These are phyloP conservation scores for Thalassophryne amazonica DNA, from an alignment of 2,797 vertebrate species.

Conservation along the genomic window DNA sequence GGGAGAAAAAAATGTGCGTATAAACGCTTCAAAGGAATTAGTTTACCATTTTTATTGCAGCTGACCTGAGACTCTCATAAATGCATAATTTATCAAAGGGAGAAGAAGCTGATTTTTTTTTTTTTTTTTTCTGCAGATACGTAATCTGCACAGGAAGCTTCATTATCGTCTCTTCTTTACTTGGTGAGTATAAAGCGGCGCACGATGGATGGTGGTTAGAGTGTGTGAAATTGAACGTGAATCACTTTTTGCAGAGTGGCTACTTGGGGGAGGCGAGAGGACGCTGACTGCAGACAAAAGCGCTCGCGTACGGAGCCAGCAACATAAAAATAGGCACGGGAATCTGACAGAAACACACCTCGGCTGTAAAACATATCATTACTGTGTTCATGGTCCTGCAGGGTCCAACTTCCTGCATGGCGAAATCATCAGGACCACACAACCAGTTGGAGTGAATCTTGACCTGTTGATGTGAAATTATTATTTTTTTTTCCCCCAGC, in stretches of 20 bases:
- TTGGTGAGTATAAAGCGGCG: constrained; percentile 19
- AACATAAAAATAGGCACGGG: too few relatives aligned
- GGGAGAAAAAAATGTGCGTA: not conserved
- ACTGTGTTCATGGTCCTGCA: too few relatives aligned
- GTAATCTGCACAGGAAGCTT: constrained; percentile 19
- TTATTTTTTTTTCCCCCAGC: too few relatives aligned
- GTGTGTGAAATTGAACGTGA: constrained; percentile 67
- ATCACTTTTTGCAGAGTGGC: constrained; percentile 50
- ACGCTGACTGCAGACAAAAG: constrained; percentile 4
- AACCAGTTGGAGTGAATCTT: too few relatives aligned
- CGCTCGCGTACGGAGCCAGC: too few relatives aligned
- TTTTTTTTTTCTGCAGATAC: constrained; percentile 6
- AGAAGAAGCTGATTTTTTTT: constrained; percentile 18
- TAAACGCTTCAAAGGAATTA: constrained; percentile 6
- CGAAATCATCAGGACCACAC: too few relatives aligned
- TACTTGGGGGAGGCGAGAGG: constrained; percentile 34
- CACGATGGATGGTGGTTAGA: constrained; percentile 26
- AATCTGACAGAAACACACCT: too few relatives aligned
- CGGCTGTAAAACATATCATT: too few relatives aligned
- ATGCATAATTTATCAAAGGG: constrained; percentile 24
- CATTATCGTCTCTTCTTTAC: constrained; percentile 8
- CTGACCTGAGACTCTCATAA: constrained; percentile 6
- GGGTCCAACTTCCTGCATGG: too few relatives aligned
- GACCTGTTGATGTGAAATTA: too few relatives aligned
- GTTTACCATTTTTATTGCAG: constrained; percentile 3